Conservation (phyloP, 2,888 invertebrate genomes). For the Sinohyriopsis cumingii region DNA sequence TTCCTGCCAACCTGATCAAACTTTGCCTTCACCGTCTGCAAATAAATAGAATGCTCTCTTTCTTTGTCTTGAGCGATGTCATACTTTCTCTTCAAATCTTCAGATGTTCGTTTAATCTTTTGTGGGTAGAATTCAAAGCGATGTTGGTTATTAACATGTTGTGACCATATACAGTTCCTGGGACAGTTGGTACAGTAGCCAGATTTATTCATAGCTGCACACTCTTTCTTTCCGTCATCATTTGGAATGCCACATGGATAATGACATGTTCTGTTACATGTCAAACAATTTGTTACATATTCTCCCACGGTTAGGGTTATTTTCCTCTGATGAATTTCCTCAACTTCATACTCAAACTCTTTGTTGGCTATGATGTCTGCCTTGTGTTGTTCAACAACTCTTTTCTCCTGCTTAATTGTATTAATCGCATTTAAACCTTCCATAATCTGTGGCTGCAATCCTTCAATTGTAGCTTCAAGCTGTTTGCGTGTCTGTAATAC, state of each 20-base stretch:
- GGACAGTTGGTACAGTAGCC: conserved; percentile 25
- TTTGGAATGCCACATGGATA: conserved; percentile 18
- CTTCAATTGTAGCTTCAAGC: conserved; percentile 17
- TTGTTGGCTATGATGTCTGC: conserved; percentile 24
- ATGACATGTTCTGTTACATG: conserved; percentile 31
- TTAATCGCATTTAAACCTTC: conserved; percentile 20
- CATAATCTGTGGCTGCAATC: conserved; percentile 20
- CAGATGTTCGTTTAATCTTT: conserved; percentile 16
- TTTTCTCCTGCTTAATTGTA: conserved; percentile 18
- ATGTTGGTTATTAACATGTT: conserved; percentile 27
- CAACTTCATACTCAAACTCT: conserved; percentile 26
- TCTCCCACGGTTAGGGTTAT: conserved; percentile 17
- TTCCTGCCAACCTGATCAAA: conserved; percentile 8
- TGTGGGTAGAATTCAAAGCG: conserved; percentile 12
- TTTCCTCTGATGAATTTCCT: conserved; percentile 18
- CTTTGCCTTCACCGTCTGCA: conserved; percentile 19
- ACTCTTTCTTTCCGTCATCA: conserved; percentile 19
- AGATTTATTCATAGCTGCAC: conserved; percentile 23
- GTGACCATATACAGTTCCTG: conserved; percentile 23
- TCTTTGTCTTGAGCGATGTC: conserved; percentile 13
- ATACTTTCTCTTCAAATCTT: conserved; percentile 20
- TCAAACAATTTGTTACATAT: conserved; percentile 31
- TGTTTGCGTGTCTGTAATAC: conserved; percentile 25
- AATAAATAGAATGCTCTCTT: conserved; percentile 11
- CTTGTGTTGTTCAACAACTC: conserved; percentile 18